Evolutionary conservation across 2,797 vertebrate species (phyloP), one percentile per base, ranked within the genome.

Genomic region (Danionella dracula): DNA sequence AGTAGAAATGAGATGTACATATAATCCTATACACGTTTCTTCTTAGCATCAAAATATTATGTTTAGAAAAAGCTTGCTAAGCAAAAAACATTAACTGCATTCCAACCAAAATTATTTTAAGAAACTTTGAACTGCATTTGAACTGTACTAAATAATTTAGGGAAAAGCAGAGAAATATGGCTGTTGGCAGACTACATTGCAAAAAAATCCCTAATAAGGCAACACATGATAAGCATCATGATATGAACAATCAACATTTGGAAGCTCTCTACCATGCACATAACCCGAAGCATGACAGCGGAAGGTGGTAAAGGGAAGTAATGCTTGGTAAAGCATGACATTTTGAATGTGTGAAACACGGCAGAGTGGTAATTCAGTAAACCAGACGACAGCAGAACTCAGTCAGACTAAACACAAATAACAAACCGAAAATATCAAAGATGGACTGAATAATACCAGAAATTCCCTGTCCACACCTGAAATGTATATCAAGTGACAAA

Each of bases 1-100:
- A 86, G 81, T 78, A 64, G 66, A 79, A 82, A 83, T 80, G 82
- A 64, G 56, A 56, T 41, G 15, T 41, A 41, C 76, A 83, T 73
- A 81, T 86, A 86, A 86, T 86, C 82, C 83, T 75, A 84, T 87
- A 88, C 82, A 77, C 78, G 59, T 85, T 80, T 79, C 77, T 86
- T 90, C 89, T 90, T 86, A 89, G 90, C 87, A 85, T 90, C 87
- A 89, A 90, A 75, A 87, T 84, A 84, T 85, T 70, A 71, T 66
- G 73, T 81, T 86, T 81, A 89, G 89, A 90, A 88, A 89, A 85
- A 84, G 70, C 68, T 76, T 80, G 80, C 79, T 73, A 81, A 71
- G 58, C 49, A 34, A 68, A 65, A 63, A 82, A 66, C 85, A 87
- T 71, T 64, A 71, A 65, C 41, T 46, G 54, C 76, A 81, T 78